Conservation (phyloP, 2,888 invertebrate genomes). For the Protula sp. region DNA sequence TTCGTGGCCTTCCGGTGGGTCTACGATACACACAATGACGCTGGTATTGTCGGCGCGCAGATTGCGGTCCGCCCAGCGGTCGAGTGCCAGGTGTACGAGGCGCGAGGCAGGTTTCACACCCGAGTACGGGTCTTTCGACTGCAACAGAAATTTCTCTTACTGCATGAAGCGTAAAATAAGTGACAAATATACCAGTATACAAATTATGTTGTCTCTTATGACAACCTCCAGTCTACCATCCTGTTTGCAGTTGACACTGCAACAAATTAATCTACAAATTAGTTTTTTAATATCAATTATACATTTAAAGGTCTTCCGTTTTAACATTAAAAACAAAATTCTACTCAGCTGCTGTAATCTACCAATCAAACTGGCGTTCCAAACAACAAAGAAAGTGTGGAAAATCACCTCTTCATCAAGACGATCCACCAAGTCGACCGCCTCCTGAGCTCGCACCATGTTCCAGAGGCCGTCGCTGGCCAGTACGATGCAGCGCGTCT, state of each 20-base stretch:
- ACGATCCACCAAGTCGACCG: conserved; percentile 69
- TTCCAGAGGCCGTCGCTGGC: conserved; percentile 98
- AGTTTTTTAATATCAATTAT: no score
- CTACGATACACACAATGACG: conserved; percentile 84
- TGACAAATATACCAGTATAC: no score
- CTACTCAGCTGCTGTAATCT: no score
- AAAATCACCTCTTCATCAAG: conserved; percentile 29
- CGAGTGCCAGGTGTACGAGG: conserved; percentile 75
- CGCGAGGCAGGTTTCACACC: conserved; percentile 77
- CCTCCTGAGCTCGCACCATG: conserved; percentile 78
- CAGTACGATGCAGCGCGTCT: conserved; percentile 75
- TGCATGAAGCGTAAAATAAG: no score
- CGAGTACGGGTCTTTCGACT: neutral
- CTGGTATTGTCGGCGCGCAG: conserved; percentile 95
- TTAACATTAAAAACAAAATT: no score
- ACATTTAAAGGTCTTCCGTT: no score
- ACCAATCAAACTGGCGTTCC: no score
- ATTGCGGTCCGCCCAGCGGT: conserved; percentile 76
- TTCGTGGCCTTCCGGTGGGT: conserved; percentile 68
- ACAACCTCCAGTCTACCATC: no score
- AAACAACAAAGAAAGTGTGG: no score
- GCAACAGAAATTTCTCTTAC: neutral
- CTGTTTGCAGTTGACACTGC: no score
- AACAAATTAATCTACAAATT: no score
- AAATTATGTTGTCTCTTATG: no score